Evolutionary conservation across 2,888 invertebrate genomes (phyloP).

Genomic region (Mimumesa dahlbomi): DNA sequence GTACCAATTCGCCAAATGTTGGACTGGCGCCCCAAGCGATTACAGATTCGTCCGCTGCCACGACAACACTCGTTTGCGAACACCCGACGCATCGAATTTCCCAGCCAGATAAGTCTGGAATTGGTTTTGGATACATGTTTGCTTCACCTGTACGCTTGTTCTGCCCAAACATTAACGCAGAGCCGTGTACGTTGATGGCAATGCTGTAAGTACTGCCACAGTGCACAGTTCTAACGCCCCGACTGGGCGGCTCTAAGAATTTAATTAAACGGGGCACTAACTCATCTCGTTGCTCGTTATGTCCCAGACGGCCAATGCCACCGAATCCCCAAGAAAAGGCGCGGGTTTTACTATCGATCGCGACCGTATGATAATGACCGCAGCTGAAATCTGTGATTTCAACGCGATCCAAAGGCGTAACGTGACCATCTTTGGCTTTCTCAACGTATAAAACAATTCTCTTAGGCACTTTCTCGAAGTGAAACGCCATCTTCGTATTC

Average conservation of each 20-base stretch:
- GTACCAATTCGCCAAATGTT: slow-evolving; percentile 94
- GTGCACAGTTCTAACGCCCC: slow-evolving; percentile 90
- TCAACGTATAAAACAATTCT: slow-evolving; percentile 93
- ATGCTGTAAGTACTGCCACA: slow-evolving; percentile 94
- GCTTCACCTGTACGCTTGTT: slow-evolving; percentile 96
- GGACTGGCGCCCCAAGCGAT: slow-evolving; percentile 97
- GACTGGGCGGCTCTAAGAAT: slow-evolving; percentile 91
- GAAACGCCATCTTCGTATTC: slow-evolving; percentile 92
- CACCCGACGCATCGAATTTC: slow-evolving; percentile 92
- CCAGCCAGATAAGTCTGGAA: slow-evolving; percentile 97
- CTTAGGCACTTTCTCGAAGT: slow-evolving; percentile 92
- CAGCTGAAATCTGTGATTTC: slow-evolving; percentile 95
- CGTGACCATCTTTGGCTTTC: slow-evolving; percentile 92
- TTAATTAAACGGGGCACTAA: slow-evolving; percentile 91
- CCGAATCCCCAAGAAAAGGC: slow-evolving; percentile 98
- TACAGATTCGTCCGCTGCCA: slow-evolving; percentile 94
- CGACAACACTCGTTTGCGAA: slow-evolving; percentile 90
- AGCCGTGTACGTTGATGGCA: slow-evolving; percentile 86
- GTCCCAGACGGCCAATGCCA: slow-evolving; percentile 95
- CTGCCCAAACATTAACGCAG: slow-evolving; percentile 89
- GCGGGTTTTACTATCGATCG: slow-evolving; percentile 93
- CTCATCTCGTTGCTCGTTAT: slow-evolving; percentile 96
- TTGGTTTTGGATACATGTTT: slow-evolving; percentile 97
- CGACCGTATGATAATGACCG: slow-evolving; percentile 95
- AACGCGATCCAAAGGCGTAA: slow-evolving; percentile 91